phyloP scores from a whole-genome alignment of 1,140 invertebrate genomes.

The Campodea augens region DNA sequence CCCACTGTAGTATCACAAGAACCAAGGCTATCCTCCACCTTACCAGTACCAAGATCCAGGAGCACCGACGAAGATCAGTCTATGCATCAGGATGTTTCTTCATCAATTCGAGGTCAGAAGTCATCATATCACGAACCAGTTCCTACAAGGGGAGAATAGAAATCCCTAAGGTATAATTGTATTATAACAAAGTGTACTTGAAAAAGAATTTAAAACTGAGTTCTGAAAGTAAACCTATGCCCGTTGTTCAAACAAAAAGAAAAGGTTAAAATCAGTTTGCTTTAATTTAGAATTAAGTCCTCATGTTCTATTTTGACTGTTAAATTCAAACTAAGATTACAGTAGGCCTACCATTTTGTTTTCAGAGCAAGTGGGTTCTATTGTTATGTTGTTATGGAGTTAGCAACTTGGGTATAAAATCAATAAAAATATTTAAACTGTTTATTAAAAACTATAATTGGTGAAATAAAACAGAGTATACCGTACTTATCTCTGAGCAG shows the following conservation, averaged over 20 bases:
- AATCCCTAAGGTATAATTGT: slow-evolving; percentile 9
- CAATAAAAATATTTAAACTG: too few species aligned
- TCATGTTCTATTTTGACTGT: not conserved
- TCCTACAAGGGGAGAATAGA: slow-evolving; percentile 33
- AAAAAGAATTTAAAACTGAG: slow-evolving; percentile 5
- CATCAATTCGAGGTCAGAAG: slow-evolving; percentile 84
- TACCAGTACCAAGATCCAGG: too few species aligned
- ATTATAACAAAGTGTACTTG: slow-evolving; percentile 2
- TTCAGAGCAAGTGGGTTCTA: too few species aligned
- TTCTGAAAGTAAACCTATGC: not conserved
- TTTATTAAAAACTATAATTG: too few species aligned
- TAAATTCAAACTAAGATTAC: too few species aligned
- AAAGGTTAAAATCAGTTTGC: not conserved
- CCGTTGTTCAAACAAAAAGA: not conserved
- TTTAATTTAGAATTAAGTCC: not conserved
- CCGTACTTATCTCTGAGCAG: not conserved
- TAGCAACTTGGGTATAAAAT: too few species aligned
- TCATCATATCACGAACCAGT: slow-evolving; percentile 90
- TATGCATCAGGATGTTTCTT: slow-evolving; percentile 71
- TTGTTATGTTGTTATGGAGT: too few species aligned
- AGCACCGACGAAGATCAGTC: too few species aligned
- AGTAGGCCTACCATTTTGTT: too few species aligned
- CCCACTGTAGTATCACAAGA: too few species aligned
- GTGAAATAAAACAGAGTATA: too few species aligned
- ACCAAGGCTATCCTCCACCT: too few species aligned